A percentile compares a stretch with the other conserved stretches of the same genome.
Conservation (phyloP, 2,797 vertebrate genomes). For the Schizothorax lantsangensis region DNA sequence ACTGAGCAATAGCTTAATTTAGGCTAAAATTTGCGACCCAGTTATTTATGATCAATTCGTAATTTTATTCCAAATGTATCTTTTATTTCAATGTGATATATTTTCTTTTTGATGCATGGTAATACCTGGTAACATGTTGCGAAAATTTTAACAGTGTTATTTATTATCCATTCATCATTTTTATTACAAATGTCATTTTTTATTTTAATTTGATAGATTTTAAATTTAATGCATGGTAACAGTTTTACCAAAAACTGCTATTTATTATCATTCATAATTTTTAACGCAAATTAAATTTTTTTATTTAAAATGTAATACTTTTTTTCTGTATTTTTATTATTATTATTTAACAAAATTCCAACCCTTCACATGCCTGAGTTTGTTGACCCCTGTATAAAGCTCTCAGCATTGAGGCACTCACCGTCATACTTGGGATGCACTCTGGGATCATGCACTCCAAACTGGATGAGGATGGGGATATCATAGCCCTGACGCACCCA, state of each 20-base stretch:
- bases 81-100: background rate
- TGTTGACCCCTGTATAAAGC: background rate
- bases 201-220: background rate
- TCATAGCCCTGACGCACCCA: constrained; percentile 91
- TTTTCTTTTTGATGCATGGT: background rate
- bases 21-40: background rate
- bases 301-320: background rate
- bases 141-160: background rate
- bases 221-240: background rate
- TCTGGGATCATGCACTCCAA: constrained; percentile 85
- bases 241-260: background rate
- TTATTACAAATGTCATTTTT: background rate
- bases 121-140: background rate
- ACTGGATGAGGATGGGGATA: constrained; percentile 92
- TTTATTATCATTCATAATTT: background rate
- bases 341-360: background rate
- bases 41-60: background rate
- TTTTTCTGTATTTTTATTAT: background rate
- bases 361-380: background rate
- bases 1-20: background rate
- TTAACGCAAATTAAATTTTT: background rate
- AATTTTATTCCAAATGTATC: background rate
- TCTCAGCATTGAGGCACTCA: constrained; percentile 65
- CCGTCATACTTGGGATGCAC: constrained; percentile 90
- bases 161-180: background rate